Evolutionary conservation across 1,140 invertebrate genomes (phyloP).

Genomic region (Drosophila bifasciata): DNA sequence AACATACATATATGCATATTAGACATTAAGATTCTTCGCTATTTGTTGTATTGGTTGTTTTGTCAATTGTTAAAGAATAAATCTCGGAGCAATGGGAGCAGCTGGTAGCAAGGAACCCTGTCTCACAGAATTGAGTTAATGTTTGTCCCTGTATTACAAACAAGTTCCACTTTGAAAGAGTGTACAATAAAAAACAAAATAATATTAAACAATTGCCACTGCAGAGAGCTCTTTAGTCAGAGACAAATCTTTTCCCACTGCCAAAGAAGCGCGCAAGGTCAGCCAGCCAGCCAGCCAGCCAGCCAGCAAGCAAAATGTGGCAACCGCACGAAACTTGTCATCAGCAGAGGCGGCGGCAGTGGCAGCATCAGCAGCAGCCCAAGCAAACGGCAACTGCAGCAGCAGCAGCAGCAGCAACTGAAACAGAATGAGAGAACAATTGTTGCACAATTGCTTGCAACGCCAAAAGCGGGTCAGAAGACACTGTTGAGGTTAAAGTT

Average conservation of each 20-base stretch:
- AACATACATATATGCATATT: too few species aligned
- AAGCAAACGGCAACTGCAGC: constrained; percentile 35
- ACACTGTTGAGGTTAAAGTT: constrained; percentile 47
- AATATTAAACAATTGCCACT: constrained; percentile 65
- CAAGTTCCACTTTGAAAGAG: too few species aligned
- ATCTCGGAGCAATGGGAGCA: too few species aligned
- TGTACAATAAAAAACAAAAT: constrained; percentile 15
- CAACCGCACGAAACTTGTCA: constrained; percentile 57
- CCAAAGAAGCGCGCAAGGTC: constrained; percentile 67
- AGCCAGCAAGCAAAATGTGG: constrained; percentile 34
- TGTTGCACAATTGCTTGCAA: constrained; percentile 52
- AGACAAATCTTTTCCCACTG: constrained; percentile 57
- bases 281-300: constrained; percentile 21
- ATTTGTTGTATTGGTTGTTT: too few species aligned
- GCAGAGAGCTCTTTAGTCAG: constrained; percentile 36
- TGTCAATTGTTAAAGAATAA: too few species aligned
- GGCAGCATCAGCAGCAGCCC: constrained; percentile 29
- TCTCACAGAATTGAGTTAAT: too few species aligned
- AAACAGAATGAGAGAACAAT: constrained; percentile 42
- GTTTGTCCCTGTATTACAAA: too few species aligned
- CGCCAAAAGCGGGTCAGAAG: constrained; percentile 55
- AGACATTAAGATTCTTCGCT: too few species aligned
- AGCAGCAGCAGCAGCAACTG: constrained; percentile 16
- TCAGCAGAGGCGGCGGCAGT: constrained; percentile 19
- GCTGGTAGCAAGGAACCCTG: too few species aligned